A percentile compares a stretch with the other conserved stretches of the same genome.
Conservation (phyloP, 2,113 vertebrate species). For the Sander lucioperca region DNA sequence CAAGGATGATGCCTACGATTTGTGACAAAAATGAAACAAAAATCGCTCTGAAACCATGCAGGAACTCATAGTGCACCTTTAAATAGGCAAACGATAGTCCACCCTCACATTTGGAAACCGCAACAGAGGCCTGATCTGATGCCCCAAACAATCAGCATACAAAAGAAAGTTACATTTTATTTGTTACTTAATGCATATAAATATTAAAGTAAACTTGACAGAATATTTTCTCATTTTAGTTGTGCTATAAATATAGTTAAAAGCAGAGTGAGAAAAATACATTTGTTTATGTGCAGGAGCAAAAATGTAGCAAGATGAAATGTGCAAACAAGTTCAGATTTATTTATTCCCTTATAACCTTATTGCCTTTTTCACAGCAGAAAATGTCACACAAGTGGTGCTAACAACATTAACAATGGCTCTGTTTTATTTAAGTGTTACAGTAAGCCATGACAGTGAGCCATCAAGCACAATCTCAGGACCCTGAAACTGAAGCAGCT, state of each 20-base stretch:
- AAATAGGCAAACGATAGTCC: background rate
- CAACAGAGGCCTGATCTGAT: background rate
- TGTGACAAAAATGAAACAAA: no score
- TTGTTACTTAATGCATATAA: background rate
- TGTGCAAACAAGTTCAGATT: background rate
- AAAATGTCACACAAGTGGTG: background rate
- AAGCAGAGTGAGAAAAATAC: background rate
- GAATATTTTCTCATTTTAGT: background rate
- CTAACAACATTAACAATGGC: no score
- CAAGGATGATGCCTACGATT: no score
- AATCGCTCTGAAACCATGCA: no score
- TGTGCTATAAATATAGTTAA: background rate
- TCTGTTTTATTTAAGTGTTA: background rate
- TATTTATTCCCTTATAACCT: background rate
- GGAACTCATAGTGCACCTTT: no score
- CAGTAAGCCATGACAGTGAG: background rate
- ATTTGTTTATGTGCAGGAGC: background rate
- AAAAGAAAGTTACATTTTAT: background rate
- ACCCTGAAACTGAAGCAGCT: conserved; percentile 4
- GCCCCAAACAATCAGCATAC: background rate
- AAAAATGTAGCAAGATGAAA: background rate
- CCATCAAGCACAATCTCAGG: background rate
- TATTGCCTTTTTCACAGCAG: background rate
- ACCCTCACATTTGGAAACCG: background rate
- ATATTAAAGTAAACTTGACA: background rate